Base-by-base conservation (phyloP, 2,797 vertebrate species). In the Staurois parvus region DNA sequence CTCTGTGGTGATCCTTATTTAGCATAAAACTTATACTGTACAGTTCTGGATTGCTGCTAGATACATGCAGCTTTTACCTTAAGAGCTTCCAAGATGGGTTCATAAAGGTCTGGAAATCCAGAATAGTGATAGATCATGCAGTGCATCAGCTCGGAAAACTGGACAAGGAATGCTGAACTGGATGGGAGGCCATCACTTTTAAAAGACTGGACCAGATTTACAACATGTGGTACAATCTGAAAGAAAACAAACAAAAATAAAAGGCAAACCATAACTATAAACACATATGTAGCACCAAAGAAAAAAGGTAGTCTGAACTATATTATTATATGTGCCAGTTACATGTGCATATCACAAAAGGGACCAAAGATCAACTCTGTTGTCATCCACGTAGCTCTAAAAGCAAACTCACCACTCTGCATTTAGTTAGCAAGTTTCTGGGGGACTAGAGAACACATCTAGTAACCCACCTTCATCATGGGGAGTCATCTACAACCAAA, bases 121-220 rank as follows among this genome's bases (percentile, higher is more conserved):
- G 98, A 99, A 89, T 97, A 99, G 92, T 99, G 98, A 91, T 99
- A 99, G 95, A 99, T 99, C 98, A 99, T 99, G 91, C 98, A 99
- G 90, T 99, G 98, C 84, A 97, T 93, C 87, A 99, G 88, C 90
- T 99, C 97, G 9, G 96, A 94, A 88, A 99, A 93, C 88, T 99
- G 97, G 89, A 97, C 91, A 88, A 99, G 88, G 91, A 99, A 98
- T 28, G 94, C 91, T 91, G 96, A 95, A 88, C 97, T 99, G 88
- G 95, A 97, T 87, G 96, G 91, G 72, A 97, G 94, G 42, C 96
- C 96, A 87, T 98, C 97, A 40, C 89, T 95, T 92, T 94, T 96
- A 91, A 99, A 93, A 85, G 96, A 96, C 68, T 95, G 94, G 88
- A 98, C 96, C 85, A 99, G 93, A 86, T 92, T 87, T 48, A 98